Percentiles rank a stretch among this genome's conserved stretches.
phyloP scores from a whole-genome alignment of 2,113 vertebrate species.

The Chitala chitala region DNA sequence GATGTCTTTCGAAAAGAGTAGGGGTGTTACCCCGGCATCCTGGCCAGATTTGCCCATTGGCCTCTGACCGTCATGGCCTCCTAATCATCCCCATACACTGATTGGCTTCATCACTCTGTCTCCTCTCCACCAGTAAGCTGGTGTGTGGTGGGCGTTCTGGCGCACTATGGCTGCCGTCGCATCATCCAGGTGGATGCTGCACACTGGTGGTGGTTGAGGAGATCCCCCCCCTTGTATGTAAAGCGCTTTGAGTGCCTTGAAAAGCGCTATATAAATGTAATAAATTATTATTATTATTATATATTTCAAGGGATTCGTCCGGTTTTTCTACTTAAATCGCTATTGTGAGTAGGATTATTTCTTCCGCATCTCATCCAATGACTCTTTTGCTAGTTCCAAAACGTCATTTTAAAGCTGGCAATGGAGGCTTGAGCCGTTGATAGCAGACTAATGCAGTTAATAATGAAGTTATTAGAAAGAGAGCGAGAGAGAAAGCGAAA shows the following conservation, averaged over 20 bases:
- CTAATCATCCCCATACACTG: slow-evolving; percentile 1
- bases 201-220: not conserved
- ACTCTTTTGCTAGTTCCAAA: not conserved
- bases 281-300: slow-evolving; percentile 1
- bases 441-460: not conserved
- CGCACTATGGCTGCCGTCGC: not conserved
- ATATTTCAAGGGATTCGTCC: no score
- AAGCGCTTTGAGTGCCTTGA: not conserved
- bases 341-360: slow-evolving; percentile 14
- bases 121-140: not conserved
- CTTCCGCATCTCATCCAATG: not conserved
- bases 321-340: slow-evolving; percentile 7
- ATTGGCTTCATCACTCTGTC: not conserved
- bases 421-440: slow-evolving; percentile 8
- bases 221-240: not conserved
- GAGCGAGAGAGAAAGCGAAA: no score
- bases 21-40: no score
- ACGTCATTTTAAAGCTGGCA: slow-evolving; percentile 13
- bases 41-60: not conserved
- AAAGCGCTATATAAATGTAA: not conserved
- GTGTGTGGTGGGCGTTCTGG: not conserved
- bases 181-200: slow-evolving; percentile 1
- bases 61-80: slow-evolving; percentile 1
- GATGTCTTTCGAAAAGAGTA: no score
- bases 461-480: no score